Evolutionary conservation across 2,113 vertebrate genomes (phyloP), one percentile per base, ranked within the genome.

Genomic region (Alethe diademata): DNA sequence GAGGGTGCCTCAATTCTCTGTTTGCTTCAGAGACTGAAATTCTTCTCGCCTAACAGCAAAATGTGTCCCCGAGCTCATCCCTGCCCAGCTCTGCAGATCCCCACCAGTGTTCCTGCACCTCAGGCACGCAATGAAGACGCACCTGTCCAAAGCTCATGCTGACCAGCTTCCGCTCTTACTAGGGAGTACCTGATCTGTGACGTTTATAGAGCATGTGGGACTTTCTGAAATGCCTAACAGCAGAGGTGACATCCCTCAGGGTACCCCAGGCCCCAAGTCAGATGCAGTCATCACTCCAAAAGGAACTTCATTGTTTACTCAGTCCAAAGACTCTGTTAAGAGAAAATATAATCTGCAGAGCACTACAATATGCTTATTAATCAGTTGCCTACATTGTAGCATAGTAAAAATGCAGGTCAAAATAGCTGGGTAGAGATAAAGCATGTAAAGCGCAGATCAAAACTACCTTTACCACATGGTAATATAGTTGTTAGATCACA

Each of bases 41-140:
- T 50, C 23, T 29, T 69, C 25, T 65, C 20, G 5, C 5, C 20
- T 35, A 57, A 23, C 3, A 76, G n/a, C 8, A 35, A 45, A 76
- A 69, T 0, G 1, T 51, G 26, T 7, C 70, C 43, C 24, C 0
- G 0, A 79, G 40, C 25, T 60, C 40, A 58, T 22, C 31, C 2
- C 20, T 36, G 25, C 51, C 31, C 26, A 18, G 18, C 33, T 56
- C 35, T 65, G 54, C 45, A 35, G 11, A 38, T 45, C 35, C 20
- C 18, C 26, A 26, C 29, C 4, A 0, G 6, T 31, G 11, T 33
- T 64, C 38, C 51, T 54, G 33, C 35, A 57, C 15, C 16, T 25
- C 31, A 36, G 14, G 14, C 38, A 48, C 31, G 20, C 29, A 23
- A 14, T 53, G 11, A 72, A 42, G 38, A 66, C 62, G 19, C 36